Evolutionary conservation across 1,140 invertebrate species (phyloP).

Genomic region (Lordiphosa collinella): DNA sequence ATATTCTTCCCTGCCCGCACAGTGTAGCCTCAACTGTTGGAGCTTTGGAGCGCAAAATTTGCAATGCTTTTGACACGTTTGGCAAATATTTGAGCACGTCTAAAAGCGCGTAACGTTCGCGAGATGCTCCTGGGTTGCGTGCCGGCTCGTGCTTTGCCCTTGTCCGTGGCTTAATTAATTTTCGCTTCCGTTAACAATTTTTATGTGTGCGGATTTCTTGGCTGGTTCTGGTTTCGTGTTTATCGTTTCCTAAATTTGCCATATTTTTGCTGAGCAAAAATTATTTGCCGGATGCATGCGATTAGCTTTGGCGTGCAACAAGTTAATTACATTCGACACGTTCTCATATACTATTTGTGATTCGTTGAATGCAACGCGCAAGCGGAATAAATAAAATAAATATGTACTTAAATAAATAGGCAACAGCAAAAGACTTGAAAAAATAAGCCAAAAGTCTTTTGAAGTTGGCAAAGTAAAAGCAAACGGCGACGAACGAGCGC

Average conservation of each 20-base stretch:
- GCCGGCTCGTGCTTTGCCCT: conserved; percentile 67
- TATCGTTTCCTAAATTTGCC: conserved; percentile 70
- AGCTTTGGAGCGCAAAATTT: conserved; percentile 48
- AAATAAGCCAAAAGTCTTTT: conserved; percentile 54
- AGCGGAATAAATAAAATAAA: conserved; percentile 17
- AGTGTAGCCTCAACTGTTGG: conserved; percentile 57
- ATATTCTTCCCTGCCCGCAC: conserved; percentile 7
- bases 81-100: conserved; percentile 79
- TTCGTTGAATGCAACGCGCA: conserved; percentile 4
- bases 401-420: conserved; percentile 5
- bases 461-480: conserved; percentile 51
- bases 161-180: conserved; percentile 74
- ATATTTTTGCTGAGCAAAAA: conserved; percentile 44
- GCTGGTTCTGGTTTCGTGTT: conserved; percentile 68
- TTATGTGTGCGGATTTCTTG: conserved; percentile 23
- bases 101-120: conserved; percentile 70
- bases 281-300: conserved; percentile 78
- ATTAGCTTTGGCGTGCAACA: conserved; percentile 77
- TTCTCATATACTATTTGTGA: conserved; percentile 4
- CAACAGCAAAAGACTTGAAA: conserved; percentile 24
- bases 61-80: conserved; percentile 77
- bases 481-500: conserved; percentile 30
- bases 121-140: conserved; percentile 44
- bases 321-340: conserved; percentile 64
- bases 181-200: conserved; percentile 77